phyloP scores from a whole-genome alignment of 2,113 vertebrate genomes.

The Pycnonotus jocosus region DNA sequence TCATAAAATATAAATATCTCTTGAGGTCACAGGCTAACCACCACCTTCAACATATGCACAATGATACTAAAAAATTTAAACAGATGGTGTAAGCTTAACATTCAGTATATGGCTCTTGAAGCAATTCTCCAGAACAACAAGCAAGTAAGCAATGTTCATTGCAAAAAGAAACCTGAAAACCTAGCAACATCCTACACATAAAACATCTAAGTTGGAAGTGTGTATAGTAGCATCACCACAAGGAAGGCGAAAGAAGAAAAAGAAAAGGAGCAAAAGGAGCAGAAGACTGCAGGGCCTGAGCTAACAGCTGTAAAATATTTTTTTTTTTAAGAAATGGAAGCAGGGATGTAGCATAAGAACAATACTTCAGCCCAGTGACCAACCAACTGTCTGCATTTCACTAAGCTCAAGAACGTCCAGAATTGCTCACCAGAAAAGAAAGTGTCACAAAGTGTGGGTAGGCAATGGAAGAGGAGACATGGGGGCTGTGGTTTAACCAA shows the following conservation, averaged over 20 bases:
- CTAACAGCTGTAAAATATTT: neutral
- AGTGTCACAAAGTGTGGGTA: neutral
- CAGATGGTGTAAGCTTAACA: neutral
- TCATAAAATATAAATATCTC: neutral
- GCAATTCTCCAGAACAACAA: neutral
- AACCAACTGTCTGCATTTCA: neutral
- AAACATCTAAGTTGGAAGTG: neutral
- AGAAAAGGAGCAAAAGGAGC: neutral
- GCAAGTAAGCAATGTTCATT: neutral
- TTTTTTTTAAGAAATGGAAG: neutral
- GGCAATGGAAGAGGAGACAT: neutral
- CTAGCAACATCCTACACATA: neutral
- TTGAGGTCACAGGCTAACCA: neutral
- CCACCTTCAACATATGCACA: neutral
- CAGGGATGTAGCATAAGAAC: neutral
- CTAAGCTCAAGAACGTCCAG: neutral
- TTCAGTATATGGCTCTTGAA: neutral
- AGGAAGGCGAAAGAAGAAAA: neutral
- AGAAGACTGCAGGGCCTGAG: neutral
- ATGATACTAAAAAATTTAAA: neutral
- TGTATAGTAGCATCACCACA: neutral
- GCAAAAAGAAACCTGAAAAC: neutral
- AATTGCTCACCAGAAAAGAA: neutral
- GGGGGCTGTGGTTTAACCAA: neutral
- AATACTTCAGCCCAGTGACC: neutral